A percentile compares a stretch with the other conserved stretches of the same genome.
These are phyloP conservation scores for Beris chalybata DNA, from an alignment of 2,888 invertebrate species.

Conservation along the genomic window DNA sequence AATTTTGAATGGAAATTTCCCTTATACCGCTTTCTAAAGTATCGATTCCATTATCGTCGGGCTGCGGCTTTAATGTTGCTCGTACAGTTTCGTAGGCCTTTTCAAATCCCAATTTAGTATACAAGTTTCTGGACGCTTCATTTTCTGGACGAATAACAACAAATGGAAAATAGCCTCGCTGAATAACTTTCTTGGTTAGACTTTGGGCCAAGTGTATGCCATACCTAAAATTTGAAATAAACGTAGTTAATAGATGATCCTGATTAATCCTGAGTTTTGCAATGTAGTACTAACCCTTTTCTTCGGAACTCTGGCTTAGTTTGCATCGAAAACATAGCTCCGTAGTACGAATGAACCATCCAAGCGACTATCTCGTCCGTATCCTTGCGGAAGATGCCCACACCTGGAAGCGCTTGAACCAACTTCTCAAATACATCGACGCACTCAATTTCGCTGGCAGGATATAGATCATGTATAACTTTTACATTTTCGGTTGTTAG, in stretches of 20 bases:
- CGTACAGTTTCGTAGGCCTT: slow-evolving; percentile 79
- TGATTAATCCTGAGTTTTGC: not conserved
- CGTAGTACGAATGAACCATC: slow-evolving; percentile 91
- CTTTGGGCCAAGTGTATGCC: slow-evolving; percentile 73
- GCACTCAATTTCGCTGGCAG: slow-evolving; percentile 85
- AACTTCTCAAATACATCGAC: slow-evolving; percentile 80
- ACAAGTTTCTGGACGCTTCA: slow-evolving; percentile 81
- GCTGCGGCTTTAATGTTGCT: slow-evolving; percentile 70
- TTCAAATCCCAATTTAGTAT: slow-evolving; percentile 80
- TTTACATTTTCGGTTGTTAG: slow-evolving; percentile 76
- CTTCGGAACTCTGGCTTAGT: slow-evolving; percentile 75
- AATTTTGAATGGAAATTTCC: not conserved
- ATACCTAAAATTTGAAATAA: slow-evolving; percentile 55
- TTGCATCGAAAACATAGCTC: slow-evolving; percentile 92
- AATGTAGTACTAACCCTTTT: slow-evolving; percentile 59
- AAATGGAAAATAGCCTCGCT: slow-evolving; percentile 79
- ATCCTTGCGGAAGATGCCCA: slow-evolving; percentile 71
- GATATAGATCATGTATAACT: slow-evolving; percentile 82
- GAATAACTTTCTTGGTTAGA: slow-evolving; percentile 67
- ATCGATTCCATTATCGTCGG: slow-evolving; percentile 41
- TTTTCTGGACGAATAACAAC: slow-evolving; percentile 87
- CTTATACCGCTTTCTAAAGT: slow-evolving; percentile 17
- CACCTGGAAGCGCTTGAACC: slow-evolving; percentile 75
- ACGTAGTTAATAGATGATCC: not conserved
- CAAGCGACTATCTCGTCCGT: slow-evolving; percentile 78